These are phyloP conservation scores for Eudyptes chrysolophus DNA, from an alignment of 2,113 vertebrate genomes.

Conservation along the genomic window DNA sequence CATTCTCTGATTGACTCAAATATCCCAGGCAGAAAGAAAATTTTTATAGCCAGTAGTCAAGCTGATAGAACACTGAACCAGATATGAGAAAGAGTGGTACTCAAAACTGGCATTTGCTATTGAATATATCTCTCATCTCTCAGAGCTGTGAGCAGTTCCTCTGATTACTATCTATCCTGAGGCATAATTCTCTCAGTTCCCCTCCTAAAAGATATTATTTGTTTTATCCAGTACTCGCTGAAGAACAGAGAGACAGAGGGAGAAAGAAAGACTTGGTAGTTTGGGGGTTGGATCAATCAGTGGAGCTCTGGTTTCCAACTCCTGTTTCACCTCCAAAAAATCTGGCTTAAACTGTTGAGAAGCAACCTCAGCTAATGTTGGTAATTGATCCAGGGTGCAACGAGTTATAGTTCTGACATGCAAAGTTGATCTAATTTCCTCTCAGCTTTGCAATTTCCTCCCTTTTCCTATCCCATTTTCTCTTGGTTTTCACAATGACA, in stretches of 20 bases:
- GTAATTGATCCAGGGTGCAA: constrained; percentile 51
- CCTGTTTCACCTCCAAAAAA: neutral
- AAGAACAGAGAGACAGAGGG: neutral
- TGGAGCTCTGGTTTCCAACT: neutral
- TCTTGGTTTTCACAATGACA: constrained; percentile 47
- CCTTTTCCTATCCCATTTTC: constrained; percentile 44
- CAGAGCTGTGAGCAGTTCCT: neutral
- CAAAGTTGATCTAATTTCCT: constrained; percentile 66
- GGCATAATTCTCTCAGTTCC: neutral
- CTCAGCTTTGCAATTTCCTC: constrained; percentile 58
- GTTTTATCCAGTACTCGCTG: neutral
- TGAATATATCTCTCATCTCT: neutral
- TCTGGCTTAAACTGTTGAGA: neutral
- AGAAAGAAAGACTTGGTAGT: neutral
- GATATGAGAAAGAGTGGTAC: neutral
- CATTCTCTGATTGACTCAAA: neutral
- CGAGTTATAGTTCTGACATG: constrained; percentile 42
- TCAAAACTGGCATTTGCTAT: neutral
- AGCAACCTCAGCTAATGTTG: constrained; percentile 6
- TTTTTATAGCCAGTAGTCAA: neutral
- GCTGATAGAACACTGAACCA: neutral
- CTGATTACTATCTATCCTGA: neutral
- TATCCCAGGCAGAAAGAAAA: neutral
- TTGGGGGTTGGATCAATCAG: neutral
- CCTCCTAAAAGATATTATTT: neutral